Percentiles rank a stretch among this genome's conserved stretches.
phyloP scores from a whole-genome alignment of 2,113 vertebrate genomes.

The Silurus meridionalis region DNA sequence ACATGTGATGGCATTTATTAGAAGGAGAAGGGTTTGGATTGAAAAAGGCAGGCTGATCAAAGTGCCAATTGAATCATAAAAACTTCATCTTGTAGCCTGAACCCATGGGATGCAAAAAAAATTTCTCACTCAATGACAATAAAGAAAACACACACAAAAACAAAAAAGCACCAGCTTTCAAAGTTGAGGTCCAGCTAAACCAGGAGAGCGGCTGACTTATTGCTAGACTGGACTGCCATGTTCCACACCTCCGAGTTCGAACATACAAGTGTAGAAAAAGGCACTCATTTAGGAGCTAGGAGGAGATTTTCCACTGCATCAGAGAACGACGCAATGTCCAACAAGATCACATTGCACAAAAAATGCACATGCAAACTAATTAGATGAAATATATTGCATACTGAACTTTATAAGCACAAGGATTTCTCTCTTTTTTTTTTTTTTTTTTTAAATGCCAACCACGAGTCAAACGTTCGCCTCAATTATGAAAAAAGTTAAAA shows the following conservation, averaged over 20 bases:
- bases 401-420: neutral
- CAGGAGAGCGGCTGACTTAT: conserved; percentile 31
- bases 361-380: neutral
- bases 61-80: neutral
- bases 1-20: neutral
- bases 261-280: conserved; percentile 40
- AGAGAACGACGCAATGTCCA: neutral
- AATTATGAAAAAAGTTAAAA: neutral
- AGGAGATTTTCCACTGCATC: conserved; percentile 36
- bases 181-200: conserved; percentile 20
- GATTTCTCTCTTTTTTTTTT: neutral
- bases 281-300: conserved; percentile 44
- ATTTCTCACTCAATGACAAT: neutral
- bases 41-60: neutral
- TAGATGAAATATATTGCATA: neutral
- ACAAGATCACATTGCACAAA: neutral
- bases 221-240: conserved; percentile 28
- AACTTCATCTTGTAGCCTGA: neutral
- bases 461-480: neutral
- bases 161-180: neutral
- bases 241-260: neutral
- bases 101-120: neutral
- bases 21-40: too few relatives aligned
- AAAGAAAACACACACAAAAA: too few relatives aligned
- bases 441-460: neutral